These are phyloP conservation scores for Zonotrichia albicollis DNA, from an alignment of 2,797 vertebrate genomes.

Conservation along the genomic window DNA sequence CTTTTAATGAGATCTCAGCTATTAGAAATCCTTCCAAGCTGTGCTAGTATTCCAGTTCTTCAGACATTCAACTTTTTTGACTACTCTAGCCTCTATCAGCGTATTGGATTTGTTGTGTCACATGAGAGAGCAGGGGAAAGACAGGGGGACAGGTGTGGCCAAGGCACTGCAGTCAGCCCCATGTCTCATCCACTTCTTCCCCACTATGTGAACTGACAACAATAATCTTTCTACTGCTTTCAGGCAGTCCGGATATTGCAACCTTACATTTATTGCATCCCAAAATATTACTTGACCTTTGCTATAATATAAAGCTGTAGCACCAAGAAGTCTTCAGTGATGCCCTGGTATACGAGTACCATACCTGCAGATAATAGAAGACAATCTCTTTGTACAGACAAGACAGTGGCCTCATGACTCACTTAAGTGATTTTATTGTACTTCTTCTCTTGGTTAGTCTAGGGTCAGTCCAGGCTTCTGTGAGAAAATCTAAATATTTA, in stretches of 20 bases:
- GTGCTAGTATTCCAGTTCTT: slow-evolving; percentile 71
- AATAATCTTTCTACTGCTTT: neutral
- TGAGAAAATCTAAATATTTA: neutral
- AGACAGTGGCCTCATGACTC: neutral
- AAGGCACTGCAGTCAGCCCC: neutral
- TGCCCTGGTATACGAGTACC: neutral
- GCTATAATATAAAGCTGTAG: neutral
- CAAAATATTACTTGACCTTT: neutral
- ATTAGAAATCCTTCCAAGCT: slow-evolving; percentile 77
- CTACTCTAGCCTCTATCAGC: slow-evolving; percentile 50
- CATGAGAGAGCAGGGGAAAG: neutral
- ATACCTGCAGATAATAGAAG: neutral
- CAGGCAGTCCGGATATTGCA: rapidly evolving
- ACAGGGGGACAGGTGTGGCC: neutral
- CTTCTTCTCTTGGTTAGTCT: neutral
- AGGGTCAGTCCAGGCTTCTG: neutral
- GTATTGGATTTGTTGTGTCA: slow-evolving; percentile 39
- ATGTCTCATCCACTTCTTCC: neutral
- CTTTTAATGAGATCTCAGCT: slow-evolving; percentile 90
- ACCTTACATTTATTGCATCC: neutral
- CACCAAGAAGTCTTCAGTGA: neutral
- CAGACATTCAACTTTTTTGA: slow-evolving; percentile 51
- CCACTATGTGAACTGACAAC: neutral
- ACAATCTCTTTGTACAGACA: neutral
- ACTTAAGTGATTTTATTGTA: neutral